phyloP scores from a whole-genome alignment of 1,140 invertebrate species.

The Temnothorax curvispinosus region DNA sequence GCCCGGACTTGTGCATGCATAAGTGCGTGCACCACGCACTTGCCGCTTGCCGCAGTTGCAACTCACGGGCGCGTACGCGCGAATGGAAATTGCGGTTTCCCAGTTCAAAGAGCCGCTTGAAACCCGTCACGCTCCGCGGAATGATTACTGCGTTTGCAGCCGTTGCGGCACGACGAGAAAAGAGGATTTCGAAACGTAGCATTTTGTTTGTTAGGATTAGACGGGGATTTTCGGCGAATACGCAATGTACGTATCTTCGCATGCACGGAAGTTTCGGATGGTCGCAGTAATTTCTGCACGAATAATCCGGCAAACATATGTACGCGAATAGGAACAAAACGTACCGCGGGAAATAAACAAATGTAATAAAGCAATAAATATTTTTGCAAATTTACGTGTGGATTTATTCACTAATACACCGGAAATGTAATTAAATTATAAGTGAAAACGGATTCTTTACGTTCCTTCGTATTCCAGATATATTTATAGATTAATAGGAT shows the following conservation, averaged over 20 bases:
- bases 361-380: not conserved
- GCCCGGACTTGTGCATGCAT: not conserved
- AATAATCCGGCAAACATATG: not conserved
- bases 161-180: constrained; percentile 3
- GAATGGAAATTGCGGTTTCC: constrained; percentile 47
- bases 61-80: not conserved
- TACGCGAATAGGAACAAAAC: not conserved
- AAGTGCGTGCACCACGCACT: constrained; percentile 22
- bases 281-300: not conserved
- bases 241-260: not conserved
- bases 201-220: constrained; percentile 40
- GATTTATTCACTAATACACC: not conserved
- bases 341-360: not conserved
- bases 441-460: not conserved
- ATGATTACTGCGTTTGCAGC: constrained; percentile 37
- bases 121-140: constrained; percentile 7
- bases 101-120: constrained; percentile 34
- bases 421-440: not conserved
- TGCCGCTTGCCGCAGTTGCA: not conserved
- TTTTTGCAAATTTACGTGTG: not conserved
- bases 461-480: not conserved
- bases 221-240: constrained; percentile 1
- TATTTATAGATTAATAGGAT: constrained; percentile 1
- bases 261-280: not conserved
- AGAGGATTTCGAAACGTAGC: constrained; percentile 36